Base-by-base conservation (phyloP, 2,797 vertebrate genomes). In the Squalus acanthias region DNA sequence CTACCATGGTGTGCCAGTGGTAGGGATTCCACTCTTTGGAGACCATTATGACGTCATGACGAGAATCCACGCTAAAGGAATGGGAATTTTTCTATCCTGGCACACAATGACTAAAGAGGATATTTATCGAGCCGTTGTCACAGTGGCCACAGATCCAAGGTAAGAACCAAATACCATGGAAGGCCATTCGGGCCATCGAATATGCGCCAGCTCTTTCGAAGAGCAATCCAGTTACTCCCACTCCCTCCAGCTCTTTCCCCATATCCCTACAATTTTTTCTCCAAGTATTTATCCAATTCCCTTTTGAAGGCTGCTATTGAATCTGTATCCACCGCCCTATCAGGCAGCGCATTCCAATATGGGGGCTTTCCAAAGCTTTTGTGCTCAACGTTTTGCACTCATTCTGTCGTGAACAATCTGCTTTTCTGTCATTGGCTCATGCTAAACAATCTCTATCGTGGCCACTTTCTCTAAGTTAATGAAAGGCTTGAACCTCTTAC, bases 1-100 rank as follows among this genome's bases (percentile, higher is more conserved):
- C 3, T 96, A 96, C 69, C 96, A 96, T 3, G 92, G 96, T 1
- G 26, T 96, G 5, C 96, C 96, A 92, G 96, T 96, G 63, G 96
- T 96, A 50, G 96, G 96, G 15, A 74, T 96, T 70, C 96, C 96
- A 67, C 50, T 96, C 24, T 96, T 96, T 65, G 96, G 96, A 29
- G 96, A 96, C 96, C 96, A 96, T 53, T 96, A 96, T 65, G 96
- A 96, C 53, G 63, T 94, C 29, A 96, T 96, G 96, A 96, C 96
- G 3, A 91, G 96, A 57, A 39, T 96, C 0, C 96, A 96, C 9
- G 96, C 96, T 4, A 96, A 96, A 76, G 92, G 96, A 22, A 96
- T 96, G 96, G 96, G 96, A 67, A 92, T 96, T 79, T 92, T n/a
- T 72, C 50, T 96, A 33, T 50, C 88, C 24, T 96, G 96, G 96